Percentiles rank a stretch among this genome's conserved stretches.
Conservation (phyloP, 2,113 vertebrate species). For the Mola mola region DNA sequence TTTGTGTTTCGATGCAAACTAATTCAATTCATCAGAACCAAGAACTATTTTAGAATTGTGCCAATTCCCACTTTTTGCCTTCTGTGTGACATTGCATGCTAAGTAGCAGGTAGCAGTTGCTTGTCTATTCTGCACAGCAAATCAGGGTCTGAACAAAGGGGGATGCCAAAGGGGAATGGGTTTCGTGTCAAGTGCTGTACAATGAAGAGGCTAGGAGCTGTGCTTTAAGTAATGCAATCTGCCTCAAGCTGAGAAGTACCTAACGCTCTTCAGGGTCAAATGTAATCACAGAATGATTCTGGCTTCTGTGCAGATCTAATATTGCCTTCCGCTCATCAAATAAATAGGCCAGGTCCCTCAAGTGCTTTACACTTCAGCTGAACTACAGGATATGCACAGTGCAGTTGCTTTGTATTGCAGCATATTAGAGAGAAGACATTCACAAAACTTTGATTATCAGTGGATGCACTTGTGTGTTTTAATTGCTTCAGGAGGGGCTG, state of each 20-base stretch:
- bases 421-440: slow-evolving; percentile 16
- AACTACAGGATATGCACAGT: slow-evolving; percentile 24
- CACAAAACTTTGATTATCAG: no score
- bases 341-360: slow-evolving; percentile 44
- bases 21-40: background rate
- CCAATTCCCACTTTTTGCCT: background rate
- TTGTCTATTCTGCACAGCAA: slow-evolving; percentile 30
- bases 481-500: no score
- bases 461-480: no score
- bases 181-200: slow-evolving; percentile 50
- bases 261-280: slow-evolving; percentile 46
- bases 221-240: slow-evolving; percentile 60
- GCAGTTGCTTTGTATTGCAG: background rate
- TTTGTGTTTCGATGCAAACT: background rate
- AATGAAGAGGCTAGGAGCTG: slow-evolving; percentile 39
- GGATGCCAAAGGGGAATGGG: slow-evolving; percentile 25
- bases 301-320: slow-evolving; percentile 53
- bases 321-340: slow-evolving; percentile 54
- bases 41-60: background rate
- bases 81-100: slow-evolving; percentile 7
- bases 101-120: slow-evolving; percentile 25
- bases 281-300: slow-evolving; percentile 60
- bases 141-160: slow-evolving; percentile 14
- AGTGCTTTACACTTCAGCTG: slow-evolving; percentile 21
- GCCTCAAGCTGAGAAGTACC: slow-evolving; percentile 48